Base-by-base conservation (phyloP, 2,113 vertebrate species). In the Electrona antarctica region DNA sequence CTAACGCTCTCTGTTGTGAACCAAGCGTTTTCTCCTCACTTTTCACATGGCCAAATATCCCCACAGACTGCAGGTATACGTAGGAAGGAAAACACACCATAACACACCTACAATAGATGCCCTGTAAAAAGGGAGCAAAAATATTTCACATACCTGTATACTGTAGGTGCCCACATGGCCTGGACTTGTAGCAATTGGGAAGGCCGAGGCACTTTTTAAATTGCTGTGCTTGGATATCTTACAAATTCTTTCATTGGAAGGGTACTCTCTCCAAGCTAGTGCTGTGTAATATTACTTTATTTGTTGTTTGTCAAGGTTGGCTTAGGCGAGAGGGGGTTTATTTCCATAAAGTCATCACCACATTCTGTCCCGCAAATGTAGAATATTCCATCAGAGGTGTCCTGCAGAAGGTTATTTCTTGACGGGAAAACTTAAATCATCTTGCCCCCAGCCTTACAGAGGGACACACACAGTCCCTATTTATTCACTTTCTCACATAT, bases 1-100 rank as follows among this genome's bases (percentile, higher is more conserved):
- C 33, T 70, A 10, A 60, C n/a, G 12, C 60, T 82, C 62, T 60
- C 71, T 76, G 75, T 81, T 61, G 64, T 55, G 62, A 83, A 63
- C 69, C 8, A 55, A 78, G 73, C 60, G 7, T 71, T 68, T 76
- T 70, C 71, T 60, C 61, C 67, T 41, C 33, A 6, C 33, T 41
- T 6, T 8, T 63, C 56, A 47, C 2, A 6, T 7, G 21, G 78
- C 57, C 48, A 65, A 73, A 69, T 70, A 60, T 64, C 57, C 54
- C 66, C 58, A 41, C 72, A 79, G 62, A 73, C 69, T 66, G 33
- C 33, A 4, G 33, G 33, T 41, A 41, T 73, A 50, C 2, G 48
- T 52, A 60, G 7, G 21, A 48, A 13, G 4, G 54, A 67, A 63
- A 65, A 73, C 76, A 80, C 64, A 60, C 73, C 6, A 52, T 71